These are phyloP conservation scores for Cydia pomonella DNA, from an alignment of 1,140 invertebrate species.

Conservation along the genomic window DNA sequence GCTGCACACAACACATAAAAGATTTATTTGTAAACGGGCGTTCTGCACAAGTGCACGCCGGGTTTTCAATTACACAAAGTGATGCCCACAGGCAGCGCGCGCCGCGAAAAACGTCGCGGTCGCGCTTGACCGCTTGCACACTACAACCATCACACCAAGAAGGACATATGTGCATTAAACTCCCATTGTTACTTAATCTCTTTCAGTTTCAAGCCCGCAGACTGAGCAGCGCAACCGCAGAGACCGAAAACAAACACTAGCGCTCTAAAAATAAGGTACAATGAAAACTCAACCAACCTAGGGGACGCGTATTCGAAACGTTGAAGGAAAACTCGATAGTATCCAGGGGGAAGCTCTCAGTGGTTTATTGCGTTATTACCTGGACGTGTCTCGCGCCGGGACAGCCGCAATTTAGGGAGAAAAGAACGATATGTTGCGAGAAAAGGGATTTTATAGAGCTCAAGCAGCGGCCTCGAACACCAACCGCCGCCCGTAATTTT, in stretches of 20 bases:
- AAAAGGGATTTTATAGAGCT: slow-evolving; percentile 74
- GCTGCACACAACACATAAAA: slow-evolving; percentile 46
- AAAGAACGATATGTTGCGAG: slow-evolving; percentile 75
- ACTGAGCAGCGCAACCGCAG: slow-evolving; percentile 10
- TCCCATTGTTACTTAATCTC: neutral
- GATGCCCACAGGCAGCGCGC: slow-evolving; percentile 64
- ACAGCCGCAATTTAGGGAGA: slow-evolving; percentile 76
- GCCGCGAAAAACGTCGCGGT: slow-evolving; percentile 72
- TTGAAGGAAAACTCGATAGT: slow-evolving; percentile 78
- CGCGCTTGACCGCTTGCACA: slow-evolving; percentile 63
- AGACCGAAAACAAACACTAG: slow-evolving; percentile 55
- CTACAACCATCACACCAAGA: slow-evolving; percentile 37
- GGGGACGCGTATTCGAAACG: slow-evolving; percentile 69
- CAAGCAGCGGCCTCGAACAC: slow-evolving; percentile 53
- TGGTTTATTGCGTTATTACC: slow-evolving; percentile 81
- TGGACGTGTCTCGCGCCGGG: slow-evolving; percentile 75
- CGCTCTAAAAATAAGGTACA: slow-evolving; percentile 58
- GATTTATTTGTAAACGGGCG: slow-evolving; percentile 69
- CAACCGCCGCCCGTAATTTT: slow-evolving; percentile 67
- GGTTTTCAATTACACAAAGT: slow-evolving; percentile 80
- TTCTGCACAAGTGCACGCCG: slow-evolving; percentile 74
- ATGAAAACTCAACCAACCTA: slow-evolving; percentile 51
- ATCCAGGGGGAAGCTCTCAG: slow-evolving; percentile 76
- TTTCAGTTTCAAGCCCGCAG: neutral
- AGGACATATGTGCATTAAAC: neutral